A percentile compares a stretch with the other conserved stretches of the same genome.
Conservation (phyloP, 2,888 invertebrate genomes). For the Synergus laeviventris region DNA sequence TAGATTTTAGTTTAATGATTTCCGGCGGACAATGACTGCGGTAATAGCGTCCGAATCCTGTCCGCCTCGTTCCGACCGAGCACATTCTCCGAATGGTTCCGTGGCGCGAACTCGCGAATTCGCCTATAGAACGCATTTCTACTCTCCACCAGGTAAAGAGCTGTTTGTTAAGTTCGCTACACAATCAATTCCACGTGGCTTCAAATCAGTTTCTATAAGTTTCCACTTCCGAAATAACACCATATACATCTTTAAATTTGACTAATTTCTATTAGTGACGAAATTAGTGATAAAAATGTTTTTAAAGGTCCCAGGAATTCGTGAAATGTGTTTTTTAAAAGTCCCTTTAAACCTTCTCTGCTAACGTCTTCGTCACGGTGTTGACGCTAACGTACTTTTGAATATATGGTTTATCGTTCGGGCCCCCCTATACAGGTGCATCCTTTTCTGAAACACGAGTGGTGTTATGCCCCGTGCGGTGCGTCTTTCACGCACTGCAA, state of each 20-base stretch:
- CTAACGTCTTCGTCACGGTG: slow-evolving; percentile 65
- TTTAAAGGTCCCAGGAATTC: background rate
- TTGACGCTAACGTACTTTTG: slow-evolving; percentile 44
- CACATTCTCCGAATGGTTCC: slow-evolving; percentile 66
- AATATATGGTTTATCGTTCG: slow-evolving; percentile 41
- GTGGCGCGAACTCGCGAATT: slow-evolving; percentile 56
- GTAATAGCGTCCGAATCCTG: slow-evolving; percentile 66
- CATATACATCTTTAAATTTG: background rate
- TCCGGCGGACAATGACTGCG: slow-evolving; percentile 68
- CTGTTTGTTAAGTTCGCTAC: slow-evolving; percentile 3
- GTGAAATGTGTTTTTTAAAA: background rate
- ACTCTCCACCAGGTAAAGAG: slow-evolving; percentile 42
- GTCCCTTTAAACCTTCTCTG: slow-evolving; percentile 61
- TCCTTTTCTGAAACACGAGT: slow-evolving; percentile 44
- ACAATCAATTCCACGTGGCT: background rate
- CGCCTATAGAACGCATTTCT: slow-evolving; percentile 56
- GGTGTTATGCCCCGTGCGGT: slow-evolving; percentile 47
- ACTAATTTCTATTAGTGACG: no score
- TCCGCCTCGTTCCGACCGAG: slow-evolving; percentile 55
- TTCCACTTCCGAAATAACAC: background rate
- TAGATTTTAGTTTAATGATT: slow-evolving; percentile 74
- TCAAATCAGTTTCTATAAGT: background rate
- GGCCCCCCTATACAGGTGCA: slow-evolving; percentile 68
- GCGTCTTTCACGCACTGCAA: slow-evolving; percentile 57
- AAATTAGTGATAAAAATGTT: no score